Percentiles rank a stretch among this genome's conserved stretches.
These are phyloP conservation scores for Malacosoma neustria DNA, from an alignment of 2,888 invertebrate species.

Conservation along the genomic window DNA sequence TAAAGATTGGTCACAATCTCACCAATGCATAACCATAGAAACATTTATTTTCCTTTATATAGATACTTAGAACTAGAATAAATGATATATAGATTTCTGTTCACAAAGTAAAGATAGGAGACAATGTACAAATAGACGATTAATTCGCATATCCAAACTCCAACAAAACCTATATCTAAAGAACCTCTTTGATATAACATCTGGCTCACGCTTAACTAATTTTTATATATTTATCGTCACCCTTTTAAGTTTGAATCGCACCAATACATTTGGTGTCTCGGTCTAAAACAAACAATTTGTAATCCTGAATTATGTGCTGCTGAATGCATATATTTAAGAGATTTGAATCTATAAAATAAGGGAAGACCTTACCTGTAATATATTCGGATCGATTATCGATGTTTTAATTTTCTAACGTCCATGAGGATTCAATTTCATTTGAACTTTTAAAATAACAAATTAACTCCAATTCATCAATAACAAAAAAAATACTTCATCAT, in stretches of 20 bases:
- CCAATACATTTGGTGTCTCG: conserved; percentile 68
- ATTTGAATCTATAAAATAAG: conserved; percentile 67
- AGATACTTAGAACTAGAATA: too few species aligned
- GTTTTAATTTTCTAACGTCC: conserved; percentile 18
- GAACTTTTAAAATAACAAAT: too few species aligned
- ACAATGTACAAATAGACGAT: too few species aligned
- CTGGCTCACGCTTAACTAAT: conserved; percentile 1
- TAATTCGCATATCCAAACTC: too few species aligned
- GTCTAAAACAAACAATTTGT: conserved; percentile 75
- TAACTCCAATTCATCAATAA: too few species aligned
- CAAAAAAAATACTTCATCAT: too few species aligned
- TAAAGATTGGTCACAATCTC: too few species aligned
- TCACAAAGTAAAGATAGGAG: too few species aligned
- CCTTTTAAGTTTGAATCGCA: conserved; percentile 68
- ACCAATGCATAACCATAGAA: too few species aligned
- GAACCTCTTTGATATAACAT: neutral
- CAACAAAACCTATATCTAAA: too few species aligned
- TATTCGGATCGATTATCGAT: conserved; percentile 11
- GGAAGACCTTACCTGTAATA: conserved; percentile 26
- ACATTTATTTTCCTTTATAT: too few species aligned
- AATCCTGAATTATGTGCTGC: conserved; percentile 72
- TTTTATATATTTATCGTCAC: conserved; percentile 62
- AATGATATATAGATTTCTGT: too few species aligned
- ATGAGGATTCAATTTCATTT: conserved; percentile 5
- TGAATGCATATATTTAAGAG: conserved; percentile 73